Evolutionary conservation across 2,113 vertebrate genomes (phyloP), one percentile per base, ranked within the genome.

Genomic region (Laterallus jamaicensis): DNA sequence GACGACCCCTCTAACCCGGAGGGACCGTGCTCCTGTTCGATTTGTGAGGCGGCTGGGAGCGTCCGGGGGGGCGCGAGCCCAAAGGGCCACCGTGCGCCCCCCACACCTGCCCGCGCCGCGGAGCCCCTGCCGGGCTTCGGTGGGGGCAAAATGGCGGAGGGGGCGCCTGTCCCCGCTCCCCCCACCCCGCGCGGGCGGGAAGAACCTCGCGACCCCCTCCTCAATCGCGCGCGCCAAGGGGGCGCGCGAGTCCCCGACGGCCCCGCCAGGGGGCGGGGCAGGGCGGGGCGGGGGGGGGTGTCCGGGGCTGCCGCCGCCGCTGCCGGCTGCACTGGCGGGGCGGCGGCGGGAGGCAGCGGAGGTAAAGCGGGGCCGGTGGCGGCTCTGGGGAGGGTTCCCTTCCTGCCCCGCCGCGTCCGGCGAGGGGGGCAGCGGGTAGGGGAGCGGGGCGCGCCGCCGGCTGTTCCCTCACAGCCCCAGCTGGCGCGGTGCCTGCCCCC

Each of bases 291-390:
- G 44, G 76, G 44, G 82, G 60, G 42, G 42, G 16, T 55, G 82
- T 47, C 60, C 49, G 54, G 70, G 62, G 69, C 59, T 52, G 74
- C n/a, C 67, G 37, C 68, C n/a, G 59, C 59, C 26, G 67, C 64
- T 62, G 55, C 63, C 70, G 60, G 60, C 59, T n/a, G 73, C 91
- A 83, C 71, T 92, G 90, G 93, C 39, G 76, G 76, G 68, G 40
- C 64, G 88, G 87, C 60, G 70, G 87, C 64, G 87, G 58, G 87
- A 59, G 87, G 32, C 73, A n/a, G 91, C 59, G 5, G 55, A 77
- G 75, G 76, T 76, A 81, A 81, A 82, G 74, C 9, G 7, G 32
- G 64, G 58, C 9, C 11, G 74, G 47, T 4, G 37, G 31, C 8
- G 50, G 32, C 40, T 37, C 28, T 6, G 47, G 32, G 52, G 56